phyloP scores from a whole-genome alignment of 2,113 vertebrate species.

The Pseudonaja textilis region DNA sequence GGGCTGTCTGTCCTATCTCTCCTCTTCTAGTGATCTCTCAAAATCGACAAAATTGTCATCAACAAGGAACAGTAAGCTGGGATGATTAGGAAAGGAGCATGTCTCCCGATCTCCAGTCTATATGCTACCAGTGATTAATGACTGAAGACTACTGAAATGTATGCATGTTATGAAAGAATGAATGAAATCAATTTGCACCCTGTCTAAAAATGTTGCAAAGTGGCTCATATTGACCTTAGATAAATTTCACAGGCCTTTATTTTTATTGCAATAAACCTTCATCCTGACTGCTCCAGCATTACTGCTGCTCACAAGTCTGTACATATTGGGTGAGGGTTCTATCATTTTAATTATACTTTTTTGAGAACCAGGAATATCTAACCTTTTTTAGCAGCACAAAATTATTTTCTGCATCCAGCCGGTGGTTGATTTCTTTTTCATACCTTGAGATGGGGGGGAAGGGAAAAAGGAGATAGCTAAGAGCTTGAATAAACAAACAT shows the following conservation, averaged over 20 bases:
- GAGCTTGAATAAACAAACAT: not conserved
- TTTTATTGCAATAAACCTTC: not conserved
- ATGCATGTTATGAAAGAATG: not conserved
- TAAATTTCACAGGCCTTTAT: not conserved
- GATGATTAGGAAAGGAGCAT: not conserved
- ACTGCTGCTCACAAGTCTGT: no score
- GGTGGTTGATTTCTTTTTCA: conserved; percentile 85
- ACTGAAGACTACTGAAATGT: not conserved
- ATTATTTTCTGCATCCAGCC: conserved; percentile 77
- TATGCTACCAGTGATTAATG: not conserved
- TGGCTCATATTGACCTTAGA: not conserved
- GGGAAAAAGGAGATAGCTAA: not conserved
- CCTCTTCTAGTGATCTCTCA: not conserved
- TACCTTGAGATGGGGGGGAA: conserved; percentile 64
- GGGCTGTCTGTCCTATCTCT: not conserved
- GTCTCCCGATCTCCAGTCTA: not conserved
- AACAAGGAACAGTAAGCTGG: not conserved
- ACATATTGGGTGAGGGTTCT: not conserved
- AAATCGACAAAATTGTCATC: not conserved
- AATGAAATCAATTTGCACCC: not conserved
- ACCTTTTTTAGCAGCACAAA: conserved; percentile 87
- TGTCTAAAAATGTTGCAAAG: not conserved
- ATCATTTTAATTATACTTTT: not conserved
- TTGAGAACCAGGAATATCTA: not conserved
- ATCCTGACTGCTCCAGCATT: not conserved